Evolutionary conservation across 1,140 invertebrate genomes (phyloP), one percentile per base, ranked within the genome.

Genomic region (Magallana angulata): DNA sequence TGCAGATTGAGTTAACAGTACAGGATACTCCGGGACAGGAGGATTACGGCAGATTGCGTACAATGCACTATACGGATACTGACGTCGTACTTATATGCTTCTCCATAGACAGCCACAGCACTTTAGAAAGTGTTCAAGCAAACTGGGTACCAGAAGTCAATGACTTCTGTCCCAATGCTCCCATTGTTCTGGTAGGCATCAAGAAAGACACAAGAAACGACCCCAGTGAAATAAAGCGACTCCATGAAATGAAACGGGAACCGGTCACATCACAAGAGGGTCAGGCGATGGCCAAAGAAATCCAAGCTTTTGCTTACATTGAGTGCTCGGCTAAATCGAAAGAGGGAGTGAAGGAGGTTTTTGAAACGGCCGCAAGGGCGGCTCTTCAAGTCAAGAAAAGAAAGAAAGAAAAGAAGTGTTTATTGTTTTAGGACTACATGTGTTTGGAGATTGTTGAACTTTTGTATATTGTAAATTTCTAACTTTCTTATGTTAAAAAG

Each of bases 251-350:
- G 98, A 99, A 99, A 95, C 99, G 99, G 94, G 99, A 99, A 95
- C 99, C 99, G 58, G 99, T 99, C 9, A 99, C 99, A 95, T 97
- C 98, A 76, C 98, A 99, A 93, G 99, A 99, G 95, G 95, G 98
- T 87, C 97, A 98, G 91, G 97, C 98, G 71, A 99, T 99, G 98
- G 98, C 99, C 68, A 98, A 99, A 94, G 99, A 99, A 96, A 99
- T 99, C 90, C 99, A 91, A 95, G 99, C 99, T 88, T 99, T 99
- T 95, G 98, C 98, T 88, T 99, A 99, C 96, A 96, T 99, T 90
- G 99, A 99, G 96, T 99, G 99, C 96, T 99, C 98, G 82, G 99
- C 99, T 92, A 99, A 99, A 95, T 99, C 98, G 95, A 99, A 99
- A 97, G 99, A 99, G 95, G 99, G 99, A 93, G 98, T 99, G 80